A percentile compares a stretch with the other conserved stretches of the same genome.
Conservation (phyloP, 1,140 invertebrate genomes). For the Cyphomyrmex costatus region DNA sequence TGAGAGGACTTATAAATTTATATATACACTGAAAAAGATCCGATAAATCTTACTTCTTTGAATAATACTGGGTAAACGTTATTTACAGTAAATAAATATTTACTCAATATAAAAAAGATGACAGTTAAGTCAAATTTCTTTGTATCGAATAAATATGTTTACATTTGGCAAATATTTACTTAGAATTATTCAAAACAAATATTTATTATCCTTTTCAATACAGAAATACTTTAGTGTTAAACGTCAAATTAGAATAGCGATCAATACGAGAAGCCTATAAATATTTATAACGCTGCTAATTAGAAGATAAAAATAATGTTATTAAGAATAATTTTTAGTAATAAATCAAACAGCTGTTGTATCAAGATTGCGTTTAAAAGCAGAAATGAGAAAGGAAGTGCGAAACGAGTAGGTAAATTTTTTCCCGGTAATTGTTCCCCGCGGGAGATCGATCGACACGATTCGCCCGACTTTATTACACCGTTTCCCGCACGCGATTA, state of each 20-base stretch:
- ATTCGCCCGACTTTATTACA: constrained; percentile 56
- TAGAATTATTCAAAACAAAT: no score
- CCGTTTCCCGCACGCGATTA: constrained; percentile 43
- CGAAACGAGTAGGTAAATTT: constrained; percentile 36
- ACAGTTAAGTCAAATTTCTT: no score
- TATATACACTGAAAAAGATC: neutral
- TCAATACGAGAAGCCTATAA: neutral
- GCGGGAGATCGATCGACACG: constrained; percentile 46
- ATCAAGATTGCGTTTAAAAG: neutral
- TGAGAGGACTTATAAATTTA: neutral
- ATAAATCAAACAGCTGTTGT: neutral
- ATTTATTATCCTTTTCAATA: no score
- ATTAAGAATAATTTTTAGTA: neutral
- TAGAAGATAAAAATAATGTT: neutral
- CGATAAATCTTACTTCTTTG: no score
- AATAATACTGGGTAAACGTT: no score
- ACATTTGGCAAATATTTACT: no score
- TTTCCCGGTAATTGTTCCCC: constrained; percentile 34
- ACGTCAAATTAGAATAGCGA: no score
- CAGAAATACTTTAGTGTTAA: neutral
- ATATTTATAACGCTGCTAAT: neutral
- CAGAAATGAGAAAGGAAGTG: constrained; percentile 19
- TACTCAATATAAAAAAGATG: no score
- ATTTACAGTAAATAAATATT: no score
- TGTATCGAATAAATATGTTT: no score